Base-by-base conservation (phyloP, 2,888 invertebrate species). In the Odiellus spinosus region DNA sequence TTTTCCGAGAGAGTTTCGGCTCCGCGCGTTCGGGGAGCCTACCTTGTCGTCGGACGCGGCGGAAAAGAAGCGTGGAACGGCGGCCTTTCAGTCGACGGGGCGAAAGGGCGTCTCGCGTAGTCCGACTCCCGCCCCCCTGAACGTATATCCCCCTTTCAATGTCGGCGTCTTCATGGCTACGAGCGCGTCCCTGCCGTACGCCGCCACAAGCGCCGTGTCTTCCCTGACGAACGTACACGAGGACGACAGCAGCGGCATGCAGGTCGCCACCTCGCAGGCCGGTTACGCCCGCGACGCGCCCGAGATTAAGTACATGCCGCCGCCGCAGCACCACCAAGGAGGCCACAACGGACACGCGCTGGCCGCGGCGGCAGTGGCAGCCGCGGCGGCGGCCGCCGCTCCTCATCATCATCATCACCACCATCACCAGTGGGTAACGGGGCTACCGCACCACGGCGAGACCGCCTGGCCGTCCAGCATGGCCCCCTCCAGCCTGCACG, bases 301-400 rank as follows among this genome's bases (percentile, higher is more conserved):
- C 62, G 91, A 91, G 70, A 87, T 91, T 87, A 91, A 91, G 72
- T 91, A 91, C 70, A 77, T 83, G 75, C 72, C 75, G 53, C 79
- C 80, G 59, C 78, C 79, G 56, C 81, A 81, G 67, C 87, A 86
- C 68, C 83, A 61, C 52, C 82, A 69, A 77, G 84, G 68, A 81
- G 82, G 49, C 19, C 75, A 75, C 10, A 74, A 74, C 59, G 74
- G 75, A 36, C 71, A 73, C 58, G 70, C 72, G 34, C 47, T 56
- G 34, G 71, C 73, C 20, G 64, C 74, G 55, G 26, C 26, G 5
- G 26, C 26, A 6, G 26, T 26, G 26, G 26, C 26, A 26, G 26
- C 26, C 5, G 26, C 26, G 26, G 67, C 71, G 33, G 35, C 38
- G 44, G 14, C 20, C 32, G 26, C 44, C 38, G 19, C 26, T 4